phyloP scores from a whole-genome alignment of 1,140 invertebrate species.

The Neotoxoptera formosana region DNA sequence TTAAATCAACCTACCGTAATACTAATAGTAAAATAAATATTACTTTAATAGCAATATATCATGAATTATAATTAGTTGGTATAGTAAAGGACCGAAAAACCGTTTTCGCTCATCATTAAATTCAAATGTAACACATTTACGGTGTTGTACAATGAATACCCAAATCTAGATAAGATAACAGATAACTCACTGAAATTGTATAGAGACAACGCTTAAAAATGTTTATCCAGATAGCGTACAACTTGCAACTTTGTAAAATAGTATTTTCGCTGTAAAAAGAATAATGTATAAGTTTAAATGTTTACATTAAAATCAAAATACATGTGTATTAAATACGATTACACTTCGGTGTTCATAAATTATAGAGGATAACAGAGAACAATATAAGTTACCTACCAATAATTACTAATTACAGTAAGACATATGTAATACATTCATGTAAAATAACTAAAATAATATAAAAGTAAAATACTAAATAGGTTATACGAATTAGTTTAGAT shows the following conservation, averaged over 20 bases:
- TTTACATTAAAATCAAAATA: too few species aligned
- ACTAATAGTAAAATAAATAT: not conserved
- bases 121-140: not conserved
- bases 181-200: not conserved
- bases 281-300: too few species aligned
- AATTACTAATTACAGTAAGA: too few species aligned
- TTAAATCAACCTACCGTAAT: not conserved
- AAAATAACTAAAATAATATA: not conserved
- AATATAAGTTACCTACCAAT: too few species aligned
- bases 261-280: not conserved
- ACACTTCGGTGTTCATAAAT: too few species aligned
- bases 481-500: too few species aligned
- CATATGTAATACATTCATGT: too few species aligned
- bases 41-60: not conserved
- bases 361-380: too few species aligned
- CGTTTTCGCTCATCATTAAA: not conserved
- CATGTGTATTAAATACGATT: too few species aligned
- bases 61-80: too few species aligned
- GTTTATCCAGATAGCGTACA: not conserved
- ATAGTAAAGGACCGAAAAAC: too few species aligned
- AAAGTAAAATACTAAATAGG: too few species aligned
- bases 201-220: not conserved
- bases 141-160: not conserved
- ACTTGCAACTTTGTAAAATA: not conserved
- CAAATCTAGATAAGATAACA: not conserved